phyloP scores from a whole-genome alignment of 2,888 invertebrate genomes.

The Caradrina kadenii region DNA sequence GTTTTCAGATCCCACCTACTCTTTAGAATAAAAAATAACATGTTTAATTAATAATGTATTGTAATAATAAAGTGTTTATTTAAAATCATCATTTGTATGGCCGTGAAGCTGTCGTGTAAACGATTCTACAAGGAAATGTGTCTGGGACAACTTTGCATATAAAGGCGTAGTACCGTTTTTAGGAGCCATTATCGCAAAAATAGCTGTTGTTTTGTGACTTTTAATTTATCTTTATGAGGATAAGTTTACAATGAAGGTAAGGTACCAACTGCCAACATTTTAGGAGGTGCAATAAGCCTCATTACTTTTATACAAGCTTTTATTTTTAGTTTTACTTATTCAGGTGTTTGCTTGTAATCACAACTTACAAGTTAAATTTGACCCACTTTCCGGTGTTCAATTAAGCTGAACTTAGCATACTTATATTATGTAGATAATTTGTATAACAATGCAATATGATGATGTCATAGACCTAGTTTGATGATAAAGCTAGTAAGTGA shows the following conservation, averaged over 20 bases:
- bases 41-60: neutral
- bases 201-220: conserved; percentile 34
- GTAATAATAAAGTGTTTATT: conserved; percentile 9
- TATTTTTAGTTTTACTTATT: too few relatives aligned
- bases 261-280: neutral
- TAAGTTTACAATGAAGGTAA: conserved; percentile 4
- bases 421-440: too few relatives aligned
- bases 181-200: conserved; percentile 26
- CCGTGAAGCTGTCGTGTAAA: conserved; percentile 12
- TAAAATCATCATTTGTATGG: conserved; percentile 29
- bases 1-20: too few relatives aligned
- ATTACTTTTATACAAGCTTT: too few relatives aligned
- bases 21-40: too few relatives aligned
- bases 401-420: too few relatives aligned
- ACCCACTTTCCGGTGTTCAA: too few relatives aligned
- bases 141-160: conserved; percentile 44
- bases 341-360: too few relatives aligned
- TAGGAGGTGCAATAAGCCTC: neutral
- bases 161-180: conserved; percentile 32
- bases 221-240: conserved; percentile 24
- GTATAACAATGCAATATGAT: too few relatives aligned
- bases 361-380: too few relatives aligned
- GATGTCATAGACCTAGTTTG: too few relatives aligned
- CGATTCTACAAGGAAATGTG: conserved; percentile 31
- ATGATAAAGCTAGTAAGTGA: too few relatives aligned